These are phyloP conservation scores for Equus przewalskii DNA, from an alignment of 2,113 vertebrate species.

Conservation along the genomic window DNA sequence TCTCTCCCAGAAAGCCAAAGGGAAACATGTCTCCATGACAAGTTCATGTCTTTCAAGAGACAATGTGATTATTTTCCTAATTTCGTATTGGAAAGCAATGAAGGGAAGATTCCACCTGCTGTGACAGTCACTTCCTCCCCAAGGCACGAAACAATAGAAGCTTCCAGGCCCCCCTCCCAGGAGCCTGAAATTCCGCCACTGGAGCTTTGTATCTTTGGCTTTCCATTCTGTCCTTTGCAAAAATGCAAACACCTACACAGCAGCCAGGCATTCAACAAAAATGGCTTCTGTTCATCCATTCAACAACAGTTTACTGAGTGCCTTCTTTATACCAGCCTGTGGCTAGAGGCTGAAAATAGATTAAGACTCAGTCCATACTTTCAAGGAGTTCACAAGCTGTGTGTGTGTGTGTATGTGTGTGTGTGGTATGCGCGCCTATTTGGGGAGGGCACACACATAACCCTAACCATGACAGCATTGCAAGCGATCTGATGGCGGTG, in stretches of 20 bases:
- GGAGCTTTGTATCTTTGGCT: neutral
- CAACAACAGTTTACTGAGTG: neutral
- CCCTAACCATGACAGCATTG: neutral
- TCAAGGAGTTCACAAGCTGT: neutral
- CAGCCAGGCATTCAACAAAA: neutral
- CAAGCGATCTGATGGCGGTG: neutral
- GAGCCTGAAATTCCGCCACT: slow-evolving; percentile 22
- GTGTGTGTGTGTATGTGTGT: neutral
- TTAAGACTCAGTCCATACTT: neutral
- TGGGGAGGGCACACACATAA: neutral
- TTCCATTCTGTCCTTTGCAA: slow-evolving; percentile 7
- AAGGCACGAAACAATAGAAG: neutral
- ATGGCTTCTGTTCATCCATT: neutral
- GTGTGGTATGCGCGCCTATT: neutral
- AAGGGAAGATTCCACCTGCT: slow-evolving; percentile 39
- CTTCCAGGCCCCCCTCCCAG: slow-evolving; percentile 20
- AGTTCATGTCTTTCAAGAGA: slow-evolving; percentile 21
- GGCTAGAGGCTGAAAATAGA: neutral
- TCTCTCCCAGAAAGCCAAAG: neutral
- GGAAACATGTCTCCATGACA: slow-evolving; percentile 43
- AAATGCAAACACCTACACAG: slow-evolving; percentile 5
- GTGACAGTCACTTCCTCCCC: slow-evolving; percentile 20
- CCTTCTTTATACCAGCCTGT: neutral
- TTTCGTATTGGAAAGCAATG: slow-evolving; percentile 35
- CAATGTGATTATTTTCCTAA: slow-evolving; percentile 48